Percentiles rank a stretch among this genome's conserved stretches.
Evolutionary conservation across 2,113 vertebrate genomes (phyloP).

Genomic region (Cercopithecus mona): DNA sequence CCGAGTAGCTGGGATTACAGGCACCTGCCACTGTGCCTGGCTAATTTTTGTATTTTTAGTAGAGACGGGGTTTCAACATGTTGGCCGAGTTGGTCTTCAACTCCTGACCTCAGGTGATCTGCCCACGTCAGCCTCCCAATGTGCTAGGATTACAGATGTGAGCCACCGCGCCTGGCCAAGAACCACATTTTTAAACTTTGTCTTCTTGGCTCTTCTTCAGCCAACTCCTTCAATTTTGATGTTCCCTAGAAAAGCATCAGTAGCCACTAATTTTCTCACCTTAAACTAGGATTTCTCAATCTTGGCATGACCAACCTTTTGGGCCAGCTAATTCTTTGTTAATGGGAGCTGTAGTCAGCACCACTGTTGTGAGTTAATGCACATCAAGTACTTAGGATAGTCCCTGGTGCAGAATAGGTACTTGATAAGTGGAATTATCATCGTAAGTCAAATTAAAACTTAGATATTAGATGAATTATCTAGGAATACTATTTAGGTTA

Average conservation of each 20-base stretch:
- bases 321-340: not conserved
- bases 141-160: too few species aligned
- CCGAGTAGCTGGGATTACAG: too few species aligned
- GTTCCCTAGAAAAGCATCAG: not conserved
- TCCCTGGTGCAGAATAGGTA: not conserved
- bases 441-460: not conserved
- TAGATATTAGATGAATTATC: not conserved
- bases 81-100: too few species aligned
- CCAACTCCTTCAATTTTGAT: not conserved
- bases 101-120: too few species aligned
- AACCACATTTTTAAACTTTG: not conserved
- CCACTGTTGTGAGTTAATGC: not conserved
- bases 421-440: not conserved
- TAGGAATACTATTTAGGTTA: not conserved
- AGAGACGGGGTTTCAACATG: too few species aligned
- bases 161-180: not conserved
- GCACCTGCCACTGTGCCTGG: fast-evolving
- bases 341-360: not conserved
- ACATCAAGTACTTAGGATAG: not conserved
- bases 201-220: not conserved
- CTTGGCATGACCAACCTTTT: not conserved
- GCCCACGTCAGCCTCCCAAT: too few species aligned
- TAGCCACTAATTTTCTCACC: not conserved
- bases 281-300: not conserved
- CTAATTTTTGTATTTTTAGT: too few species aligned